Conservation (phyloP, 2,888 invertebrate genomes). For the Gymnosoma rotundatum region DNA sequence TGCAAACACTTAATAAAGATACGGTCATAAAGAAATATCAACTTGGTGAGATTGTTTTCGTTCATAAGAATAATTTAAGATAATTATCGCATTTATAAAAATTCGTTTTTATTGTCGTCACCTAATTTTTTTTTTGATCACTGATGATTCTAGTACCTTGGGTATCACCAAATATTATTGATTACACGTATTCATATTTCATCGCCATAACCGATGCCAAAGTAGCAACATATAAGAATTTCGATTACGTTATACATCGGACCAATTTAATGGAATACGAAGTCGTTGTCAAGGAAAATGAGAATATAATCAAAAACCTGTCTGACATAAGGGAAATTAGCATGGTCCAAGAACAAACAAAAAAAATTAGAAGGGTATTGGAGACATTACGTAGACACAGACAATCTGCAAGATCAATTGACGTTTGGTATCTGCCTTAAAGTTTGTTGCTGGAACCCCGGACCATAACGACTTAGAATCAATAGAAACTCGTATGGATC, state of each 20-base stretch:
- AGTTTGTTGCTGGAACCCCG: constrained; percentile 15
- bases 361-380: not conserved
- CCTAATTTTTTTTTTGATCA: no score
- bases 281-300: constrained; percentile 7
- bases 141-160: no score
- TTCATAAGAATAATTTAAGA: no score
- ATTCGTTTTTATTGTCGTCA: no score
- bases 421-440: constrained; percentile 3
- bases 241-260: constrained; percentile 32
- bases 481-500: not conserved
- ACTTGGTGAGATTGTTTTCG: constrained; percentile 42
- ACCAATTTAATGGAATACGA: not conserved
- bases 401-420: constrained; percentile 3
- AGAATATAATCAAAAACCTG: not conserved
- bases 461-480: not conserved
- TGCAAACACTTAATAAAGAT: constrained; percentile 26
- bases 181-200: no score
- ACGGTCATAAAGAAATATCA: constrained; percentile 9
- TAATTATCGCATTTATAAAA: no score
- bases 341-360: constrained; percentile 24
- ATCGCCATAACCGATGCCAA: no score
- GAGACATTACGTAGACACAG: no score
- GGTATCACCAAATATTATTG: no score
- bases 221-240: no score
- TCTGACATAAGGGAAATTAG: not conserved